Evolutionary conservation across 2,113 vertebrate species (phyloP).

Genomic region (Macaca nemestrina): DNA sequence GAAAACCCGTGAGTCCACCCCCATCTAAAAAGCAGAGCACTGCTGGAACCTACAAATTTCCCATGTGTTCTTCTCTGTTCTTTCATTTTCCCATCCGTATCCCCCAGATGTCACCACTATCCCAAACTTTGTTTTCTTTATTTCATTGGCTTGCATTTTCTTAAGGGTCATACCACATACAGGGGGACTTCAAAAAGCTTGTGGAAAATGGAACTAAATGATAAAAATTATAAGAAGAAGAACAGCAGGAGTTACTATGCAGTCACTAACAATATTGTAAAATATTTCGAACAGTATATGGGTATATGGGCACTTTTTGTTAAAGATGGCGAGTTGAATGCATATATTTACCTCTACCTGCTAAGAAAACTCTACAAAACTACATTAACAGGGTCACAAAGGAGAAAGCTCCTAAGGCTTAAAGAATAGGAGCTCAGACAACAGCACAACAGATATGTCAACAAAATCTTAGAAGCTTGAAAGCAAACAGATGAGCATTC

Average conservation of each 20-base stretch:
- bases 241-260: not conserved
- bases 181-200: not conserved
- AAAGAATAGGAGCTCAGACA: not conserved
- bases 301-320: not conserved
- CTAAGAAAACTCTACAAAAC: slow-evolving; percentile 28
- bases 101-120: not conserved
- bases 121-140: not conserved
- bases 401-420: not conserved
- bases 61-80: not conserved
- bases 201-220: not conserved
- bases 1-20: not conserved
- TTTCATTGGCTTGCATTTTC: not conserved
- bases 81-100: not conserved
- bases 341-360: not conserved
- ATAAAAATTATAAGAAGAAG: not conserved
- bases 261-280: not conserved
- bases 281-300: not conserved
- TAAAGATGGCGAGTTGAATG: not conserved
- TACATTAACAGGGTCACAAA: not conserved
- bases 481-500: not conserved
- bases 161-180: not conserved
- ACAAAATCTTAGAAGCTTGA: not conserved
- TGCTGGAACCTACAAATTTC: not conserved
- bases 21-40: not conserved
- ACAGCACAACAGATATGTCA: not conserved